These are phyloP conservation scores for Pangasianodon gigas DNA, from an alignment of 2,113 vertebrate species.

Conservation along the genomic window DNA sequence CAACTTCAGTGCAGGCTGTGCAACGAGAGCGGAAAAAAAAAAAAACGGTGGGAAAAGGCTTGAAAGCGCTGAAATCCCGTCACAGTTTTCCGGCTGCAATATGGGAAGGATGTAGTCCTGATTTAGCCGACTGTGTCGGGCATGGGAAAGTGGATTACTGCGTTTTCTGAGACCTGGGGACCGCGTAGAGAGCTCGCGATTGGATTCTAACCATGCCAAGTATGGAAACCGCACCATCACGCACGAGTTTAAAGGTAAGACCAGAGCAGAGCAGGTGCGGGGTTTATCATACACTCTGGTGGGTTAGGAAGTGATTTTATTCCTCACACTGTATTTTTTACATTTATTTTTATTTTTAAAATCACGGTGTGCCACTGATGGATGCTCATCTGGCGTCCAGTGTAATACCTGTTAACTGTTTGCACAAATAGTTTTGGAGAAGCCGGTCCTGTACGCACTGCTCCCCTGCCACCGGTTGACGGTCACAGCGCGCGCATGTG, in stretches of 20 bases:
- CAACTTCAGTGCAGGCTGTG: slow-evolving; percentile 76
- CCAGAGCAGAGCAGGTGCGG: slow-evolving; percentile 22
- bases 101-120: slow-evolving; percentile 73
- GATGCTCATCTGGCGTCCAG: neutral
- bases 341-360: neutral
- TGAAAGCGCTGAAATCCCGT: slow-evolving; percentile 69
- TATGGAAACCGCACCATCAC: slow-evolving; percentile 61
- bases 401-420: neutral
- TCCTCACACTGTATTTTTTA: neutral
- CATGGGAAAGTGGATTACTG: slow-evolving; percentile 77
- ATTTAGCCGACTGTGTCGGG: slow-evolving; percentile 62
- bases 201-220: slow-evolving; percentile 72
- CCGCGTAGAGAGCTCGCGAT: slow-evolving; percentile 60
- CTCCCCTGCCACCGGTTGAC: slow-evolving; percentile 50
- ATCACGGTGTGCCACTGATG: neutral
- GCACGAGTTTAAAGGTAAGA: slow-evolving; percentile 60
- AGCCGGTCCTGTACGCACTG: neutral
- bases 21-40: slow-evolving; percentile 47
- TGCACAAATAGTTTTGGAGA: neutral
- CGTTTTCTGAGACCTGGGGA: slow-evolving; percentile 64
- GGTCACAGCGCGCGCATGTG: slow-evolving; percentile 25
- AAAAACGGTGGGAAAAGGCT: slow-evolving; percentile 36
- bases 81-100: slow-evolving; percentile 67
- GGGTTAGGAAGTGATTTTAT: slow-evolving; percentile 5
- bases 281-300: neutral